phyloP scores from a whole-genome alignment of 2,797 vertebrate genomes.

The Microcaecilia unicolor region DNA sequence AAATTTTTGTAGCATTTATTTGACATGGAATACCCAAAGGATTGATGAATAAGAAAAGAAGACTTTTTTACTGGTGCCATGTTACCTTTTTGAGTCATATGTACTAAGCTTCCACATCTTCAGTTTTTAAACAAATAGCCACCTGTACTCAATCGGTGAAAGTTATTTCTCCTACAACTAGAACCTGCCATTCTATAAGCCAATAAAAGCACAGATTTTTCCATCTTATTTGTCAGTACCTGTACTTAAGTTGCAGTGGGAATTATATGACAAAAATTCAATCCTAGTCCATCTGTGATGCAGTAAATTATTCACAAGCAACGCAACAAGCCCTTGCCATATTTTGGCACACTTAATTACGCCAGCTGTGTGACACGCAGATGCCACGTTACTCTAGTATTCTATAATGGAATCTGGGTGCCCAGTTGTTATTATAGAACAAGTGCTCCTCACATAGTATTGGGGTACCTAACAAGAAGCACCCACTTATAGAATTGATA shows the following conservation, averaged over 20 bases:
- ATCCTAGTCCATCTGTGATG: too few relatives aligned
- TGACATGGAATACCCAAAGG: constrained; percentile 76
- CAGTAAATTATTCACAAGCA: too few relatives aligned
- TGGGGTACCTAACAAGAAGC: too few relatives aligned
- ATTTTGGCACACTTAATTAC: too few relatives aligned
- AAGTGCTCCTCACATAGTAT: too few relatives aligned
- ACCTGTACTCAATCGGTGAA: constrained; percentile 64
- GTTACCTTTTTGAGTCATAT: constrained; percentile 87
- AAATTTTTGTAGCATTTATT: constrained; percentile 88
- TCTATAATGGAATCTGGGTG: too few relatives aligned
- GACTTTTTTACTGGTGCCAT: constrained; percentile 71
- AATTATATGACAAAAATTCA: too few relatives aligned
- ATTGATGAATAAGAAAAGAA: constrained; percentile 77
- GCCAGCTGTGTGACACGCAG: too few relatives aligned
- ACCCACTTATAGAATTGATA: too few relatives aligned
- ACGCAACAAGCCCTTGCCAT: too few relatives aligned
- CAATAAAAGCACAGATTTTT: constrained; percentile 65
- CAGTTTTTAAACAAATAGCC: constrained; percentile 65
- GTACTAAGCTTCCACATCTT: constrained; percentile 69
- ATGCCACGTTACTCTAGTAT: too few relatives aligned
- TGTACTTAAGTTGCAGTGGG: constrained; percentile 34
- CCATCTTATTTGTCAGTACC: constrained; percentile 60
- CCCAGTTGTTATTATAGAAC: too few relatives aligned
- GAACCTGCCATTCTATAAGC: constrained; percentile 66
- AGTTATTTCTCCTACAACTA: constrained; percentile 66